Percentiles rank a stretch among this genome's conserved stretches.
These are phyloP conservation scores for Drosophila leonis DNA, from an alignment of 2,888 invertebrate species.

Conservation along the genomic window DNA sequence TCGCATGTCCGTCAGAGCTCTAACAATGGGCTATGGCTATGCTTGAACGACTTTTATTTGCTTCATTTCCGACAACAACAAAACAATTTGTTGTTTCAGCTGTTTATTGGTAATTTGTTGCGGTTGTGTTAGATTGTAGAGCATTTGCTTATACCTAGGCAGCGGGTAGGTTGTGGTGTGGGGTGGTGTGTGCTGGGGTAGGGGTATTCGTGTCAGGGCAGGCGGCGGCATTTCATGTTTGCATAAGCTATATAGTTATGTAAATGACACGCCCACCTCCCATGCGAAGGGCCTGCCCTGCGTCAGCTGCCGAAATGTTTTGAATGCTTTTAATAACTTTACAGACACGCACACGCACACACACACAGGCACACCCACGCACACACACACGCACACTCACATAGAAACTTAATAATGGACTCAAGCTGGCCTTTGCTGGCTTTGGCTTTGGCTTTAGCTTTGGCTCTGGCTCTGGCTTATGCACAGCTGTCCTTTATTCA, in stretches of 20 bases:
- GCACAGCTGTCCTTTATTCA: slow-evolving; percentile 19
- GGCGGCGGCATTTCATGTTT: slow-evolving; percentile 15
- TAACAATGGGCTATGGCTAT: slow-evolving; percentile 21
- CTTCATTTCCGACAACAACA: slow-evolving; percentile 8
- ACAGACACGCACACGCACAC: slow-evolving; percentile 50
- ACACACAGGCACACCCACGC: not conserved
- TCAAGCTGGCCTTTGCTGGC: slow-evolving; percentile 11
- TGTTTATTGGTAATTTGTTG: slow-evolving; percentile 70
- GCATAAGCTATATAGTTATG: slow-evolving; percentile 62
- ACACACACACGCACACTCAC: slow-evolving; percentile 19
- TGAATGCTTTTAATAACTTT: slow-evolving; percentile 80
- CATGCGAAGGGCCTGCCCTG: not conserved
- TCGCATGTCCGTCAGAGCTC: slow-evolving; percentile 8
- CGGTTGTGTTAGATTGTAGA: slow-evolving; percentile 64
- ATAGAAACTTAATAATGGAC: slow-evolving; percentile 17
- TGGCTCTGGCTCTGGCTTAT: slow-evolving; percentile 3
- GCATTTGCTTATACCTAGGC: slow-evolving; percentile 39
- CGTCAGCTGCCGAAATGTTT: slow-evolving; percentile 54
- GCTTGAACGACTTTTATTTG: slow-evolving; percentile 23
- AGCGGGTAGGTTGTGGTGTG: not conserved
- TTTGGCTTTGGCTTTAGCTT: not conserved
- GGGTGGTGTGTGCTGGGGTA: not conserved
- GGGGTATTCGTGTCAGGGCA: slow-evolving; percentile 36
- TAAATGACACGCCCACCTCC: slow-evolving; percentile 57
- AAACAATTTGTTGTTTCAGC: slow-evolving; percentile 36